Conservation (phyloP, 2,888 invertebrate genomes). For the Athrips mouffetella region DNA sequence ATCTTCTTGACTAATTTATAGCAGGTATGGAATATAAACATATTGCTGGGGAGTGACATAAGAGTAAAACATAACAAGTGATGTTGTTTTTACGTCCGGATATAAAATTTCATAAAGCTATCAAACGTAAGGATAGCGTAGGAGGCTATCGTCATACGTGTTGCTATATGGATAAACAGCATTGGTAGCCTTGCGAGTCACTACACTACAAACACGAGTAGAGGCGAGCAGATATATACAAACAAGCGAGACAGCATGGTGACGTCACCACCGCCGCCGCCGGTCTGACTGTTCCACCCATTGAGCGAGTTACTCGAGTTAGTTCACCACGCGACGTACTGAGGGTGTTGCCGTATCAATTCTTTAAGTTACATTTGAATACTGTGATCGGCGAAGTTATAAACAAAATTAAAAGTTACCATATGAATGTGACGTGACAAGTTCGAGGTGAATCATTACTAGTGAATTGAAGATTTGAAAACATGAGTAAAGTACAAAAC, state of each 20-base stretch:
- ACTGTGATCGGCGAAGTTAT: neutral
- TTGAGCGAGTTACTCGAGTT: conserved; percentile 27
- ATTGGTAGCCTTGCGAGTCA: too few species aligned
- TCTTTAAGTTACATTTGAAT: neutral
- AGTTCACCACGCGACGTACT: conserved; percentile 17
- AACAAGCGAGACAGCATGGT: conserved; percentile 44
- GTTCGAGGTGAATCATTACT: conserved; percentile 1
- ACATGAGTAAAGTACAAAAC: conserved; percentile 42
- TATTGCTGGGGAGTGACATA: neutral
- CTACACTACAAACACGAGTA: too few species aligned
- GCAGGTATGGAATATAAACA: neutral
- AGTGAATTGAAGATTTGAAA: conserved; percentile 31
- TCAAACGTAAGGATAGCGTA: neutral
- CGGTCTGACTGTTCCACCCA: conserved; percentile 20
- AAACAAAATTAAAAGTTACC: neutral
- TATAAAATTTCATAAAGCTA: neutral
- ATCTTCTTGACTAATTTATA: neutral
- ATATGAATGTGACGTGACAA: neutral
- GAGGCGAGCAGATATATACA: conserved; percentile 20
- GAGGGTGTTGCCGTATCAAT: neutral
- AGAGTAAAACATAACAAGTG: neutral
- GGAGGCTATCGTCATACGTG: conserved; percentile 10
- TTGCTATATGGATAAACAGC: too few species aligned
- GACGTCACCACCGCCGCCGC: conserved; percentile 22
- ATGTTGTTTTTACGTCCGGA: conserved; percentile 3